Evolutionary conservation across 2,113 vertebrate species (phyloP).

Genomic region (Perca schrenkii): DNA sequence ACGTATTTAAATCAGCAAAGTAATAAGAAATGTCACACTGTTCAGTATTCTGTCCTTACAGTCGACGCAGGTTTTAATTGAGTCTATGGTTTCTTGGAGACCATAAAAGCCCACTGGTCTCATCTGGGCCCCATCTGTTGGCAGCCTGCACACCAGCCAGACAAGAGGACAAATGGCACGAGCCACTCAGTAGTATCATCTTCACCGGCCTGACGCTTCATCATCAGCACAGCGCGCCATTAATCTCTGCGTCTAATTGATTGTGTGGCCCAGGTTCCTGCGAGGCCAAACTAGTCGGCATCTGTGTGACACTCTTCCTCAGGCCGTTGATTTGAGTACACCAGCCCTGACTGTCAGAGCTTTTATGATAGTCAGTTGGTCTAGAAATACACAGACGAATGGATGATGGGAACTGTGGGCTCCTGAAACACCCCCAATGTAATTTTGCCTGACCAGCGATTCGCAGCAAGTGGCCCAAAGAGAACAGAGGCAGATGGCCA

Average conservation of each 20-base stretch:
- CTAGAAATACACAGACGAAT: conserved; percentile 40
- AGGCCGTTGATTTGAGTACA: conserved; percentile 47
- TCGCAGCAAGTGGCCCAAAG: conserved; percentile 19
- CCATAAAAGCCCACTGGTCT: conserved; percentile 64
- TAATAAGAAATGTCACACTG: not conserved
- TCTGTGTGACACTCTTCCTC: conserved; percentile 35
- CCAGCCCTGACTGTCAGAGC: conserved; percentile 30
- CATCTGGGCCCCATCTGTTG: conserved; percentile 81
- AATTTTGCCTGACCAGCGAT: conserved; percentile 16
- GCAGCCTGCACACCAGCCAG: conserved; percentile 51
- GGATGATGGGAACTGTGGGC: conserved; percentile 51
- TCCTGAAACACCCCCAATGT: conserved; percentile 53
- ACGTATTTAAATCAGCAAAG: not conserved
- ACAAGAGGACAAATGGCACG: conserved; percentile 44
- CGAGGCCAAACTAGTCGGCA: conserved; percentile 21
- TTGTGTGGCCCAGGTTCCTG: conserved; percentile 4
- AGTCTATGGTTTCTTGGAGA: conserved; percentile 63
- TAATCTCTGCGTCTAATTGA: conserved; percentile 56
- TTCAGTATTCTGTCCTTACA: not conserved
- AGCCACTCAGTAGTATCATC: conserved; percentile 38
- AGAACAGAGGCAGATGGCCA: conserved; percentile 55
- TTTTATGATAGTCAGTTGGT: conserved; percentile 46
- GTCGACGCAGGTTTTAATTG: conserved; percentile 30
- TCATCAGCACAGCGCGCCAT: conserved; percentile 22
- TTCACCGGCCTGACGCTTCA: conserved; percentile 21